Conservation (phyloP, 2,797 vertebrate genomes). For the Pyrocephalus nanus region DNA sequence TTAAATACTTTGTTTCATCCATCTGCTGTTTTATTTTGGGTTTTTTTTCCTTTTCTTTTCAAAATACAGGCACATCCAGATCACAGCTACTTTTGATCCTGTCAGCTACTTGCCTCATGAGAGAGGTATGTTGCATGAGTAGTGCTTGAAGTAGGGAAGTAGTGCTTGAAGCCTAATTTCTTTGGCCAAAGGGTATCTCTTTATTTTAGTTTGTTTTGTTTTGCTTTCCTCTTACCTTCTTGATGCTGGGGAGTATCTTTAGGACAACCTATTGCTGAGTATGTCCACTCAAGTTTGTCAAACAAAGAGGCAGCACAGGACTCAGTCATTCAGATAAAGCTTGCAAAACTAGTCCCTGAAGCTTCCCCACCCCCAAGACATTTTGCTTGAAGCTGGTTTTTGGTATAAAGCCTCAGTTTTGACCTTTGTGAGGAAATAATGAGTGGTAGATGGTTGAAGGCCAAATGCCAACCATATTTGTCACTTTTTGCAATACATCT, state of each 20-base stretch:
- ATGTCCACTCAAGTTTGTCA: not conserved
- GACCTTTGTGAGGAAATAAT: not conserved
- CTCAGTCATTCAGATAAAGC: not conserved
- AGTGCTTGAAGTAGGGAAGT: not conserved
- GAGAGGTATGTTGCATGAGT: not conserved
- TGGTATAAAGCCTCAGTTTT: not conserved
- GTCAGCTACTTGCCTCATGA: not conserved
- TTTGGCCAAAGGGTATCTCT: not conserved
- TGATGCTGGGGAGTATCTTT: not conserved
- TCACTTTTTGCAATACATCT: not conserved
- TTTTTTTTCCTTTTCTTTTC: not conserved
- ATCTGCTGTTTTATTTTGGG: slow-evolving; percentile 12
- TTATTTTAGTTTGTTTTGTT: not conserved
- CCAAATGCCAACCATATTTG: not conserved
- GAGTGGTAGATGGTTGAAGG: not conserved
- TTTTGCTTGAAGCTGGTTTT: not conserved
- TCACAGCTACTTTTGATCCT: not conserved
- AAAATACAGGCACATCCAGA: not conserved
- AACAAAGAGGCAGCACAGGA: not conserved
- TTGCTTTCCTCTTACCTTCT: not conserved
- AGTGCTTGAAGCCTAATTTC: not conserved
- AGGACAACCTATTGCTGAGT: not conserved
- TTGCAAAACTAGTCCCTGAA: not conserved
- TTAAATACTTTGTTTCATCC: slow-evolving; percentile 43
- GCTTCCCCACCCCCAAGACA: too few species aligned